Evolutionary conservation across 92 coral and sea anemone species (phyloP).

Genomic region (Phenganax marumi): DNA sequence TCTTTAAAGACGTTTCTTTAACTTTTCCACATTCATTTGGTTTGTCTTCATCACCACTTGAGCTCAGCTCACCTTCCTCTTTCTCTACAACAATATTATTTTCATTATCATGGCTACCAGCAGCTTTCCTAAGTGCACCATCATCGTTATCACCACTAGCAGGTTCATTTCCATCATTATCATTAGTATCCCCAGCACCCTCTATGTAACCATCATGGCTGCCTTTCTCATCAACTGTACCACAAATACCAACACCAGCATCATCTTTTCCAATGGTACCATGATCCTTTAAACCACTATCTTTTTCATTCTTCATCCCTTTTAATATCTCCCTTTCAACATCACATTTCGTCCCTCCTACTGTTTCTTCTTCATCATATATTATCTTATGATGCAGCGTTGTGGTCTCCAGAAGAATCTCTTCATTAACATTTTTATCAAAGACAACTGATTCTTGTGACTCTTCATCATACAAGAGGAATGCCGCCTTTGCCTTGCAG

Average conservation of each 20-base stretch:
- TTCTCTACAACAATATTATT: neutral
- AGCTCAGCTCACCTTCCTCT: constrained; percentile 41
- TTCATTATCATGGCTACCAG: neutral
- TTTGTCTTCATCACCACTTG: constrained; percentile 60
- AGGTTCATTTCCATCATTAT: neutral
- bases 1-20: neutral
- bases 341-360: neutral
- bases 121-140: neutral
- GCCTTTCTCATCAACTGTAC: neutral
- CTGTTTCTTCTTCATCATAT: neutral
- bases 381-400: constrained; percentile 22
- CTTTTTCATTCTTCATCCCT: neutral
- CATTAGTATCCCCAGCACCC: neutral
- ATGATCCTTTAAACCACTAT: neutral
- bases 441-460: neutral
- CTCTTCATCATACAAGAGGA: constrained; percentile 9
- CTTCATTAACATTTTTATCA: neutral
- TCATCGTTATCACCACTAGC: neutral
- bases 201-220: neutral
- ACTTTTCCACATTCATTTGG: neutral
- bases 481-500: constrained; percentile 31
- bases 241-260: constrained; percentile 1
- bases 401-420: neutral
- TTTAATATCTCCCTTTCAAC: neutral
- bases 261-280: too few relatives aligned